Base-by-base conservation (phyloP, 37 sponge, comb jelly and placozoan species). In the Cliona cf. orientalis region DNA sequence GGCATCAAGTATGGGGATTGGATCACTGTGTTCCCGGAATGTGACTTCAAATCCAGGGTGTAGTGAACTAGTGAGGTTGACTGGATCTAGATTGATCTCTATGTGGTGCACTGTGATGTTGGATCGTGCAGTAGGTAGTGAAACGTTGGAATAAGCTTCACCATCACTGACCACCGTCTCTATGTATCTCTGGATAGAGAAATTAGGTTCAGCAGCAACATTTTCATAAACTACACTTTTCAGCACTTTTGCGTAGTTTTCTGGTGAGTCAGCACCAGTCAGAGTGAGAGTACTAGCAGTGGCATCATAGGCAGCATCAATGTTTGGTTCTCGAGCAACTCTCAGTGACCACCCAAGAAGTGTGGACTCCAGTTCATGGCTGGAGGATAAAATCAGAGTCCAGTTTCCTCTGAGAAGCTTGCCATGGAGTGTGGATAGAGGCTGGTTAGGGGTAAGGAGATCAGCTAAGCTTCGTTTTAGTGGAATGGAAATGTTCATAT, bases 251-350 rank as follows among this genome's bases (percentile, higher is more conserved):
- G 84, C 59, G 84, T 96, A 96, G 82, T 90, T 96, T 28, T 26
- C 65, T 22, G 89, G 37, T 23, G 94, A 92, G 79, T 96, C 97
- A 35, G 58, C 46, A 33, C 97, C 97, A 21, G 75, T 59, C 22
- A 96, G 80, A 0, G 58, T 66, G 41, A 96, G 83, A 7, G 41
- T 73, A 25, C 67, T 75, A 14, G 66, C 65, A 35, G 43, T n/a
- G 58, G 66, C 11, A 37, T 93, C 42, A 39, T 85, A 96, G 43
- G 40, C 1, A 5, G 72, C 3, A 71, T 90, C 86, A 42, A 96
- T 85, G 71, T 96, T 96, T 57, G 97, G 97, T 59, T 96, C 97
- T 14, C 94, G 67, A 45, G 88, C 71, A 7, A 93, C 76, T 0
- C 85, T 53, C 75, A 96, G 74, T 0, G 94, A 87, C 97, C 93